These are phyloP conservation scores for Drosophila nr. medialis DNA, from an alignment of 2,888 invertebrate species.

Conservation along the genomic window DNA sequence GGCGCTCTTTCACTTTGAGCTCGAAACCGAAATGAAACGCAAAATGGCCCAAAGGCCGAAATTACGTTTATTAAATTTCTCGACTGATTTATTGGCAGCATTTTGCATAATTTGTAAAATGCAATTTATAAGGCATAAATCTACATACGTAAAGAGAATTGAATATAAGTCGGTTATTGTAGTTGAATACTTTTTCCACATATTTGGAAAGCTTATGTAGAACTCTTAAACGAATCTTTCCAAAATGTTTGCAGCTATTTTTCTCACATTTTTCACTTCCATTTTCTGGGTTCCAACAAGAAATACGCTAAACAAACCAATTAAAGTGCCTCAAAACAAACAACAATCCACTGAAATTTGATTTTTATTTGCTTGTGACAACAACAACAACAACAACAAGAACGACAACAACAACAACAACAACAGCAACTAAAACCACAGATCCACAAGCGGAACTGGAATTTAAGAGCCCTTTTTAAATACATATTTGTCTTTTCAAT, in stretches of 20 bases:
- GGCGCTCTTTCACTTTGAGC: conserved; percentile 61
- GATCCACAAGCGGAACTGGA: conserved; percentile 52
- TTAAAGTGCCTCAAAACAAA: conserved; percentile 57
- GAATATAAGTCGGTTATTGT: not conserved
- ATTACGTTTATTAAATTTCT: conserved; percentile 56
- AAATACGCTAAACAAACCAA: conserved; percentile 69
- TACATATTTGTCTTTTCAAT: conserved; percentile 75
- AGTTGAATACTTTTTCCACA: not conserved
- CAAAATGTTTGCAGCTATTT: not conserved
- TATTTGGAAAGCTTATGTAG: not conserved
- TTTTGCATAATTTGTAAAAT: conserved; percentile 42
- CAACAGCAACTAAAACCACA: conserved; percentile 15
- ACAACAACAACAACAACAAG: conserved; percentile 8
- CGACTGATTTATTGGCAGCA: conserved; percentile 60
- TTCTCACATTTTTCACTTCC: not conserved
- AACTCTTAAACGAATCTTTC: not conserved
- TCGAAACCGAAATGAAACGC: conserved; percentile 31
- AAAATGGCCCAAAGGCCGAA: conserved; percentile 42
- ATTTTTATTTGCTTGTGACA: conserved; percentile 47
- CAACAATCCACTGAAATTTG: conserved; percentile 42
- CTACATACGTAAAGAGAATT: not conserved
- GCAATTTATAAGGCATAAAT: conserved; percentile 17
- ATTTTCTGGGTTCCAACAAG: conserved; percentile 22
- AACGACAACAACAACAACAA: conserved; percentile 22
- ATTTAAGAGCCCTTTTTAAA: conserved; percentile 47